Conservation (phyloP, 2,888 invertebrate genomes). For the Sarcophaga subvicina region DNA sequence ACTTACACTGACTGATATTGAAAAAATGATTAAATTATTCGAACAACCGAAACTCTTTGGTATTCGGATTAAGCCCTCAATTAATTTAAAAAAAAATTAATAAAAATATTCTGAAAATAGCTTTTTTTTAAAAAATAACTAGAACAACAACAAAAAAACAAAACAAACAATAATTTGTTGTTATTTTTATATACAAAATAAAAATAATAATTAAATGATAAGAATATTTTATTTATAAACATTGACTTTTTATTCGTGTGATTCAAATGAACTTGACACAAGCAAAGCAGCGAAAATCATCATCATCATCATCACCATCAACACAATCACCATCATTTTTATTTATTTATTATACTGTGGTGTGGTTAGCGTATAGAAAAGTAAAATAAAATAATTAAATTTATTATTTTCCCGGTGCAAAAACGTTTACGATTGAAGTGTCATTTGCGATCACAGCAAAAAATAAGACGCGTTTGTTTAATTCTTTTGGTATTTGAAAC, state of each 20-base stretch:
- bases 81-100: too few relatives aligned
- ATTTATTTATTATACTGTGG: conserved; percentile 26
- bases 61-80: not conserved
- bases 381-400: conserved; percentile 33
- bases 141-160: not conserved
- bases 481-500: conserved; percentile 8
- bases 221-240: conserved; percentile 34
- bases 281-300: conserved; percentile 35
- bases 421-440: conserved; percentile 27
- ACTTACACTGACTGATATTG: too few relatives aligned
- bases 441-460: conserved; percentile 15
- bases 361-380: conserved; percentile 29
- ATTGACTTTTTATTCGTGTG: conserved; percentile 9
- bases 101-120: not conserved
- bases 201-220: conserved; percentile 38
- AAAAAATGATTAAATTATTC: too few relatives aligned
- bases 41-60: not conserved
- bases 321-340: not conserved
- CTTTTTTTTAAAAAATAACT: not conserved
- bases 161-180: not conserved
- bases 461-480: conserved; percentile 5
- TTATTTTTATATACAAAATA: conserved; percentile 31
- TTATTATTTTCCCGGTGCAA: conserved; percentile 13
- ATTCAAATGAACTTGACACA: conserved; percentile 65
- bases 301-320: conserved; percentile 15